Conservation (phyloP, 1,140 invertebrate genomes). For the Hycleus phaleratus region DNA sequence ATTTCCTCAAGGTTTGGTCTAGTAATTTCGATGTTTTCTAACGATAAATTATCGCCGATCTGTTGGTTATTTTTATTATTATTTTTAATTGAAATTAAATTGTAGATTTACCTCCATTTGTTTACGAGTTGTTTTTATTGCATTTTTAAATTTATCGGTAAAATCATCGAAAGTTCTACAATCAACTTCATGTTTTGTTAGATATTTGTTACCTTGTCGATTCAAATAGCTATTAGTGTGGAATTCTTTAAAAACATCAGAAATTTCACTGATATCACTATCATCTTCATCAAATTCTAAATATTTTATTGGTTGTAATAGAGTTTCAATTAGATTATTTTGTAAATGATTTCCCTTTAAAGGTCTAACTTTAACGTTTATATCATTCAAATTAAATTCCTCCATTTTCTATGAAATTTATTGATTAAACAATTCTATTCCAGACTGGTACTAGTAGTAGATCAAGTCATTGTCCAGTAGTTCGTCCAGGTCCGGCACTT, state of each 20-base stretch:
- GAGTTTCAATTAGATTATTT: conserved; percentile 6
- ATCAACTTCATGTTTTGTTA: conserved; percentile 27
- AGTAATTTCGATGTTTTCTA: too few relatives aligned
- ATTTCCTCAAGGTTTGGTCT: too few relatives aligned
- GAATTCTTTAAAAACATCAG: conserved; percentile 28
- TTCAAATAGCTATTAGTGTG: conserved; percentile 23
- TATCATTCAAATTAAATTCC: neutral
- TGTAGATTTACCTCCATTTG: conserved; percentile 9
- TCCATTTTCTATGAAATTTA: neutral
- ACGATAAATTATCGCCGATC: too few relatives aligned
- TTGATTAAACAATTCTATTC: conserved; percentile 4
- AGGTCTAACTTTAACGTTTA: too few relatives aligned
- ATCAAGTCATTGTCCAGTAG: conserved; percentile 66
- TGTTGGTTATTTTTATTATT: too few relatives aligned
- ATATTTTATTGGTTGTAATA: conserved; percentile 19
- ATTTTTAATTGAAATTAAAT: too few relatives aligned
- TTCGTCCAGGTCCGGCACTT: conserved; percentile 68
- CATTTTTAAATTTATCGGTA: conserved; percentile 28
- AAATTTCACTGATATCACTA: conserved; percentile 21
- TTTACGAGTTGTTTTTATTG: conserved; percentile 11
- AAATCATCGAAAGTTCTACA: conserved; percentile 22
- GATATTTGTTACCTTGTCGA: conserved; percentile 14
- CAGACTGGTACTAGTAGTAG: conserved; percentile 32
- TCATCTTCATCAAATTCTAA: conserved; percentile 15
- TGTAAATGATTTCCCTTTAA: neutral